Conservation (phyloP, 2,113 vertebrate genomes). For the Synchiropus splendidus region DNA sequence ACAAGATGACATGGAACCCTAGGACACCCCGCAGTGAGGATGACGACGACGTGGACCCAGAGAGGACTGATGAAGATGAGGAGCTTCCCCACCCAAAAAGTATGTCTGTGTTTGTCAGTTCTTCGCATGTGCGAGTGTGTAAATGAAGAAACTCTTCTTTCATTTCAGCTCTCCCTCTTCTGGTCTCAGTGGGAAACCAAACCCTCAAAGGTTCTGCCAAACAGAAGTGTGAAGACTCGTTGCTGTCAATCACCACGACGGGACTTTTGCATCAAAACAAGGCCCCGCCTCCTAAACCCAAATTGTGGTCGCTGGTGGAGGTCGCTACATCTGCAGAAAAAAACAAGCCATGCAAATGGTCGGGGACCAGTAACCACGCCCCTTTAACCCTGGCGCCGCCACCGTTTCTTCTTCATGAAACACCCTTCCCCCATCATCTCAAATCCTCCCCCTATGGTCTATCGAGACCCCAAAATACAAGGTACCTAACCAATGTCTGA, state of each 20-base stretch:
- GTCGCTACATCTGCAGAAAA: constrained; percentile 84
- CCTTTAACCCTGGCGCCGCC: too few relatives aligned
- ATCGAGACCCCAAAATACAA: too few relatives aligned
- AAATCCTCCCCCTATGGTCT: too few relatives aligned
- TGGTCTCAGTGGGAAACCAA: too few relatives aligned
- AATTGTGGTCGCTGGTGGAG: constrained; percentile 89
- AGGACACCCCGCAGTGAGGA: constrained; percentile 78
- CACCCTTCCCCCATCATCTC: too few relatives aligned
- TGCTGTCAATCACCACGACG: constrained; percentile 56
- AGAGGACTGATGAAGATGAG: constrained; percentile 80
- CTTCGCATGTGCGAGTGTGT: constrained; percentile 64
- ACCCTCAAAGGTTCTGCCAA: too few relatives aligned
- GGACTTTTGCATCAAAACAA: constrained; percentile 14
- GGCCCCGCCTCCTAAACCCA: constrained; percentile 73
- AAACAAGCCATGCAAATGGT: constrained; percentile 59
- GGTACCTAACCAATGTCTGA: too few relatives aligned
- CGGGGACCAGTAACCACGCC: too few relatives aligned
- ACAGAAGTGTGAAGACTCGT: too few relatives aligned
- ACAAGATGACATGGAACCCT: constrained; percentile 85
- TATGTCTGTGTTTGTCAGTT: constrained; percentile 26
- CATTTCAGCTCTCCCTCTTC: neutral
- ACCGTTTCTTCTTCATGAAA: too few relatives aligned
- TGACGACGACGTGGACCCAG: constrained; percentile 80
- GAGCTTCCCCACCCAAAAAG: constrained; percentile 4
- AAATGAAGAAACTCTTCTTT: constrained; percentile 27